These are phyloP conservation scores for Nycteola revayana DNA, from an alignment of 2,888 invertebrate species.

Conservation along the genomic window DNA sequence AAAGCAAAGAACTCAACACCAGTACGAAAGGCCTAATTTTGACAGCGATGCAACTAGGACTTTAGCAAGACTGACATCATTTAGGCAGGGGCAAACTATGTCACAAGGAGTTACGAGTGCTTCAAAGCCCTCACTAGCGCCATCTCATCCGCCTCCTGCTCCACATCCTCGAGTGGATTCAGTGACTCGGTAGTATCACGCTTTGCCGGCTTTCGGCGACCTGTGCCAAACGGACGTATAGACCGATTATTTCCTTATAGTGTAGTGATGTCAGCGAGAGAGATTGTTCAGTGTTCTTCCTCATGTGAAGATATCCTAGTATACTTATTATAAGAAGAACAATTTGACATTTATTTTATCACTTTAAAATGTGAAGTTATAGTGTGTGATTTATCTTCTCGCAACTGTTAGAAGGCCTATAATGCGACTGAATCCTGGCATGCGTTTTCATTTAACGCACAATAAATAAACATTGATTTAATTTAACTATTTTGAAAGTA, in stretches of 20 bases:
- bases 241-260: conserved; percentile 50
- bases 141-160: conserved; percentile 64
- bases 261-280: conserved; percentile 48
- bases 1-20: conserved; percentile 64
- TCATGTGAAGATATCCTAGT: conserved; percentile 34
- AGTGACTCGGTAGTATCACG: conserved; percentile 78
- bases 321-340: conserved; percentile 9
- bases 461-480: conserved; percentile 32
- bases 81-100: conserved; percentile 61
- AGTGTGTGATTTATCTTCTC: conserved; percentile 22
- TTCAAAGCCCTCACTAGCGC: conserved; percentile 53
- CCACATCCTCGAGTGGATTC: conserved; percentile 70
- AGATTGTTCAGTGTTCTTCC: conserved; percentile 63
- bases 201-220: conserved; percentile 78
- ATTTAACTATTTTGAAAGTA: conserved; percentile 47
- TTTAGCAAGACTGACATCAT: conserved; percentile 67
- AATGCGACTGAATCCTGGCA: conserved; percentile 31
- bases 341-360: too few relatives aligned
- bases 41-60: conserved; percentile 65
- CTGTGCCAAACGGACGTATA: conserved; percentile 81
- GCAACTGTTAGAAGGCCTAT: conserved; percentile 20
- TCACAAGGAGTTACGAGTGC: conserved; percentile 49
- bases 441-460: conserved; percentile 31
- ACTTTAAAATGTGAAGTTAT: conserved; percentile 14
- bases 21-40: conserved; percentile 76